phyloP scores from a whole-genome alignment of 2,113 vertebrate genomes.

The Coracopsis vasa region DNA sequence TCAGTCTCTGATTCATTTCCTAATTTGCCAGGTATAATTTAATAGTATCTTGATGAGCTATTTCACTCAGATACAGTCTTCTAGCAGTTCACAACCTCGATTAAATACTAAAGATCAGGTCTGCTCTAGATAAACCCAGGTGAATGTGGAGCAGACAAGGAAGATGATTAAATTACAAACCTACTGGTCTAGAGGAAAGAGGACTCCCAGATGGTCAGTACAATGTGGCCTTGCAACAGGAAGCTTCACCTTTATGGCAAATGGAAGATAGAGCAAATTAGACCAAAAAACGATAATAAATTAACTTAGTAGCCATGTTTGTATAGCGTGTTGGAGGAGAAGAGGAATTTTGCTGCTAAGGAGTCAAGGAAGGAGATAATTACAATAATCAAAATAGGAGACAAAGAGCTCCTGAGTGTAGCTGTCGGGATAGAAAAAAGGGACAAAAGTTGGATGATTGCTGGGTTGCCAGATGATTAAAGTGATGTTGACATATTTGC shows the following conservation, averaged over 20 bases:
- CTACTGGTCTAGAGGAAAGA: neutral
- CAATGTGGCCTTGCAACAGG: neutral
- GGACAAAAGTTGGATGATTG: slow-evolving; percentile 30
- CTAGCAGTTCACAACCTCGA: neutral
- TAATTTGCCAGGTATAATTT: slow-evolving; percentile 10
- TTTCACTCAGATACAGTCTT: neutral
- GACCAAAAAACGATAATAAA: neutral
- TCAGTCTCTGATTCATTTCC: slow-evolving; percentile 1
- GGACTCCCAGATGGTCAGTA: neutral
- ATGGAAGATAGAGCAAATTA: neutral
- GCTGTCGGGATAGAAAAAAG: neutral
- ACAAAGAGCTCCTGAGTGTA: neutral
- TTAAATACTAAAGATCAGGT: neutral
- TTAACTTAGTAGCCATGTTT: neutral
- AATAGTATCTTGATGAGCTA: neutral
- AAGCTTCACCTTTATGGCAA: neutral
- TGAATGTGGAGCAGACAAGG: neutral
- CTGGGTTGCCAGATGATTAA: neutral
- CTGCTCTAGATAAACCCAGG: neutral
- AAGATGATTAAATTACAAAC: neutral
- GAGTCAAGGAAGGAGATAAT: neutral
- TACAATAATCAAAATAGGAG: slow-evolving; percentile 11
- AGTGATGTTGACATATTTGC: slow-evolving; percentile 10
- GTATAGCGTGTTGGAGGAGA: neutral
- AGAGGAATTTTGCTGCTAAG: slow-evolving; percentile 4